Base-by-base conservation (phyloP, 2,888 invertebrate genomes). In the Gortyna flavago region DNA sequence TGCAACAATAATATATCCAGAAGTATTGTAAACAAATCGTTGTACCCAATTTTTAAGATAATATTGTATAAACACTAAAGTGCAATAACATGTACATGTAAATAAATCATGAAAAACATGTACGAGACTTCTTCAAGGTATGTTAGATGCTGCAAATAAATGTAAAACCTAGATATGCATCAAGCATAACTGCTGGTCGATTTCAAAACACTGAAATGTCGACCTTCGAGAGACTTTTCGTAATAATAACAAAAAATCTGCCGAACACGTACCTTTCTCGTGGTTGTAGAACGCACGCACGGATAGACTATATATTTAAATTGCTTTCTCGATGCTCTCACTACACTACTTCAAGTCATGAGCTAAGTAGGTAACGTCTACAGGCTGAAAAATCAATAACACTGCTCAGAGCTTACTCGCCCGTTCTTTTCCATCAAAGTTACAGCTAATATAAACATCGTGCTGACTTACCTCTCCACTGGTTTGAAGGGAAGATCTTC, bases 161-260 rank as follows among this genome's bases (percentile, higher is more conserved):
- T 83, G 77, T 72, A 83, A 90, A 90, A 89, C 90, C 92, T 86
- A 92, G 89, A 89, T 91, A 90, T 77, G 86, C 90, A 91, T 77
- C 65, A 81, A 91, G 88, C 91, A 91, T 89, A 91, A 91, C 91
- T 86, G 86, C 80, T 86, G 74, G 79, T 89, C 80, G 86, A 91
- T 93, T 93, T 91, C 92, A 92, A 93, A 93, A 93, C 89, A 91
- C 89, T 90, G 91, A 90, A 91, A 90, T 83, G 65, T 83, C 89
- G 89, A 90, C 92, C 91, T 91, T 91, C 90, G 72, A 71, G 70
- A 73, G 32, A 73, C 81, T 89, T 85, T 87, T 81, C 80, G 81
- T 81, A 89, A 88, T 73, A 79, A 76, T 67, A 72, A 67, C 51
- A 70, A 69, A 67, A 71, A 65, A 74, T 44, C 3, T 44, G 73